phyloP scores from a whole-genome alignment of 2,113 vertebrate genomes.

The Mobula birostris region DNA sequence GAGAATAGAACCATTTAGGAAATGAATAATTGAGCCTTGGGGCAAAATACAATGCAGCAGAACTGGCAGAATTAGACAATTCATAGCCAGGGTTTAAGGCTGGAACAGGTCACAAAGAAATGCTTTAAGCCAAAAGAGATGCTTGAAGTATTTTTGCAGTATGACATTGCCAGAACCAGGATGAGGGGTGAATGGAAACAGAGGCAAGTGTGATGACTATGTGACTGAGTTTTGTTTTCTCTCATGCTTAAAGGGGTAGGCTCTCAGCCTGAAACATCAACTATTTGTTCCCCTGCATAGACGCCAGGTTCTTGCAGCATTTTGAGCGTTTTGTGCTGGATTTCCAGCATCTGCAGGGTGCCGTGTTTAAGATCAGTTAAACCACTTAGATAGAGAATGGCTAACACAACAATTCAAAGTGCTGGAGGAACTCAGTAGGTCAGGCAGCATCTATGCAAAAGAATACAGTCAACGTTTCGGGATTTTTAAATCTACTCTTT shows the following conservation, averaged over 20 bases:
- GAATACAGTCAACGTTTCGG: too few species aligned
- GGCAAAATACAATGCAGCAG: background rate
- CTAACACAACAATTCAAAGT: background rate
- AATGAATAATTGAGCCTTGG: background rate
- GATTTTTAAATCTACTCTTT: too few species aligned
- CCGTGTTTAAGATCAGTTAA: background rate
- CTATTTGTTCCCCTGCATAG: too few species aligned
- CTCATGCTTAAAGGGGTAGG: background rate
- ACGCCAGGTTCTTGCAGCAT: too few species aligned
- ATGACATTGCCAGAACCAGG: background rate
- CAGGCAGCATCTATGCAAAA: too few species aligned
- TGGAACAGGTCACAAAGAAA: background rate
- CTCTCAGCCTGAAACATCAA: too few species aligned
- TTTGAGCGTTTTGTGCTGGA: too few species aligned
- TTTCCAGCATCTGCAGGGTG: too few species aligned
- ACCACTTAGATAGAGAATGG: background rate
- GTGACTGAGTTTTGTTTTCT: background rate
- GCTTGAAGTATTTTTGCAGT: background rate
- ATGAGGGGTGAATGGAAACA: background rate
- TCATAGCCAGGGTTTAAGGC: background rate
- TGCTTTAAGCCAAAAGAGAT: background rate
- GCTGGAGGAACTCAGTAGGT: too few species aligned
- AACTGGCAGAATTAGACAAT: background rate
- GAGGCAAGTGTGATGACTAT: background rate
- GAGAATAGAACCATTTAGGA: background rate